phyloP scores from a whole-genome alignment of 2,888 invertebrate species.

The Hedychridium roseum region DNA sequence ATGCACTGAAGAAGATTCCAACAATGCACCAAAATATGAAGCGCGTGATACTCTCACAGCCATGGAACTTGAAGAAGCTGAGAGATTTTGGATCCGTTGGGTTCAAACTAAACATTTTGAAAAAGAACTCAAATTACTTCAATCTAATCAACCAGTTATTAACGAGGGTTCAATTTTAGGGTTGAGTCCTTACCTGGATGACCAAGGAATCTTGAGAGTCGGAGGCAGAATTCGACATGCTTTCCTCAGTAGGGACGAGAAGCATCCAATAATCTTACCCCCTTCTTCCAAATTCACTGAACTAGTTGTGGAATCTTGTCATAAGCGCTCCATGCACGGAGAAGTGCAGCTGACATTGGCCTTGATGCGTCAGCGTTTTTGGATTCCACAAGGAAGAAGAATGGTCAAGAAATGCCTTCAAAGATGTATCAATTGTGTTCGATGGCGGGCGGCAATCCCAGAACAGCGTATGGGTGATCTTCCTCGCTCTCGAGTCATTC shows the following conservation, averaged over 20 bases:
- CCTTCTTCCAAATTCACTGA: neutral
- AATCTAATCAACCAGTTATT: too few relatives aligned
- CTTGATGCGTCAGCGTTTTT: conserved; percentile 1
- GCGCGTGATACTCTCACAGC: too few relatives aligned
- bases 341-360: conserved; percentile 11
- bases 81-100: too few relatives aligned
- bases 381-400: neutral
- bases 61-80: too few relatives aligned
- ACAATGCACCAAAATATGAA: too few relatives aligned
- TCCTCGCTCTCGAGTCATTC: conserved; percentile 10
- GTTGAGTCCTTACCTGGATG: conserved; percentile 5
- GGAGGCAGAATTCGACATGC: conserved; percentile 9
- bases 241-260: neutral
- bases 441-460: neutral
- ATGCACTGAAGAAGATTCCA: too few relatives aligned
- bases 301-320: neutral
- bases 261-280: neutral
- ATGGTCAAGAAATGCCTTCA: neutral
- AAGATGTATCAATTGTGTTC: neutral
- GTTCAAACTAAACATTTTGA: too few relatives aligned
- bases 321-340: neutral
- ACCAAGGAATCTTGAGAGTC: conserved; percentile 7
- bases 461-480: conserved; percentile 12
- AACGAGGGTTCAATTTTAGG: neutral
- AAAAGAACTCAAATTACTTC: too few relatives aligned